Conservation (phyloP, 2,888 invertebrate species). For the Cremastobaeus sp. region DNA sequence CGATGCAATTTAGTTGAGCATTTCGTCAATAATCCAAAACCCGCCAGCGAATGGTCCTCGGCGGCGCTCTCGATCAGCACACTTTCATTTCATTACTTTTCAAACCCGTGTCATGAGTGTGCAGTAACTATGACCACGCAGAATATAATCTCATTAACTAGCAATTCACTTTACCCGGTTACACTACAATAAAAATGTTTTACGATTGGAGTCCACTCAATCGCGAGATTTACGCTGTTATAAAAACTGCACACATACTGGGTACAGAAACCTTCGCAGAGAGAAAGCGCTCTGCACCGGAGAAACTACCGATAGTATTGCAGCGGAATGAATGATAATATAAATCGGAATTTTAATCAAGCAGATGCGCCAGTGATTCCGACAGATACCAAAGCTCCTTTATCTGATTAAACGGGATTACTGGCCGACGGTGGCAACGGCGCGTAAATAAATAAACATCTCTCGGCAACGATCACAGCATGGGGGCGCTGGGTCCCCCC, state of each 20-base stretch:
- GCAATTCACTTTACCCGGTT: conserved; percentile 23
- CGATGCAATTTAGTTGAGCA: background rate
- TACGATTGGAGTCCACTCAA: conserved; percentile 17
- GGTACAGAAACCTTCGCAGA: background rate
- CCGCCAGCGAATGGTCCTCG: background rate
- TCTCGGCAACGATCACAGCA: too few relatives aligned
- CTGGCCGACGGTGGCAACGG: too few relatives aligned
- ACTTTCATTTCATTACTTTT: conserved; percentile 16
- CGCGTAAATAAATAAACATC: too few relatives aligned
- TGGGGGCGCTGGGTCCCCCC: background rate
- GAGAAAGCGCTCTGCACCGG: background rate
- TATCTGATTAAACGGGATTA: too few relatives aligned
- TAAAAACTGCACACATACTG: background rate
- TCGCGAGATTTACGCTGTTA: conserved; percentile 7
- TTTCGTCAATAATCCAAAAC: conserved; percentile 3
- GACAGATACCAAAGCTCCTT: too few relatives aligned
- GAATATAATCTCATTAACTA: conserved; percentile 31
- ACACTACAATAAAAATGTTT: conserved; percentile 31
- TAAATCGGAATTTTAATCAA: too few relatives aligned
- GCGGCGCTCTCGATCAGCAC: background rate
- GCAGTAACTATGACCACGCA: conserved; percentile 13
- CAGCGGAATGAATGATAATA: too few relatives aligned
- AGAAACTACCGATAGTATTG: too few relatives aligned
- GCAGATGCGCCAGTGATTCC: too few relatives aligned
- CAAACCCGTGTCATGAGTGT: background rate